Evolutionary conservation across 1,140 invertebrate species (phyloP).

Genomic region (Ips nitidus): DNA sequence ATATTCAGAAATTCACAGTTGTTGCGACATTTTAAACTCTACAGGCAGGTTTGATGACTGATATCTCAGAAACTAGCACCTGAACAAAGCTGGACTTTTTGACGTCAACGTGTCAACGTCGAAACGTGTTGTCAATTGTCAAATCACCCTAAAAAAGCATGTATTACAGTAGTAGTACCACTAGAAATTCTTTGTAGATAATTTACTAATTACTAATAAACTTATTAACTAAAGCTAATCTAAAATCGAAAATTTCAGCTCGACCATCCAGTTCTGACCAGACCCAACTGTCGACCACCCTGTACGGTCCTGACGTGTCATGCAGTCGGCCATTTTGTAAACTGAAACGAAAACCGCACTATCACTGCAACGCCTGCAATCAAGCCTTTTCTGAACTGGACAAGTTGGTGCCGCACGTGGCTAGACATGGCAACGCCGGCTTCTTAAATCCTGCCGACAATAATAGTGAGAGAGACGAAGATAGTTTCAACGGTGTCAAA

Average conservation of each 20-base stretch:
- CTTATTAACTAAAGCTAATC: too few species aligned
- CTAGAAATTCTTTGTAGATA: too few species aligned
- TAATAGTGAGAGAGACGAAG: constrained; percentile 1
- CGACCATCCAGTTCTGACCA: too few species aligned
- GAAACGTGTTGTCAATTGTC: neutral
- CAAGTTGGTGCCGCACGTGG: constrained; percentile 67
- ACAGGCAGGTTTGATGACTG: too few species aligned
- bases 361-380: constrained; percentile 85
- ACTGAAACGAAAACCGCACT: constrained; percentile 80
- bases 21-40: too few species aligned
- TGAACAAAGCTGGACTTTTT: too few species aligned
- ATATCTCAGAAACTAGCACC: too few species aligned
- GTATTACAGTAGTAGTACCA: too few species aligned
- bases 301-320: constrained; percentile 60
- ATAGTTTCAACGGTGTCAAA: constrained; percentile 43
- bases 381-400: constrained; percentile 75
- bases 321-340: constrained; percentile 85
- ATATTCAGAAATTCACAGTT: too few species aligned
- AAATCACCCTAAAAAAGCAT: neutral
- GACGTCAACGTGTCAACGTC: too few species aligned
- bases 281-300: constrained; percentile 35
- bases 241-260: too few species aligned
- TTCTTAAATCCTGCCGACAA: constrained; percentile 38
- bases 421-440: constrained; percentile 67
- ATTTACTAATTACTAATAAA: too few species aligned